Evolutionary conservation across 2,797 vertebrate species (phyloP).

Genomic region (Anguilla anguilla): DNA sequence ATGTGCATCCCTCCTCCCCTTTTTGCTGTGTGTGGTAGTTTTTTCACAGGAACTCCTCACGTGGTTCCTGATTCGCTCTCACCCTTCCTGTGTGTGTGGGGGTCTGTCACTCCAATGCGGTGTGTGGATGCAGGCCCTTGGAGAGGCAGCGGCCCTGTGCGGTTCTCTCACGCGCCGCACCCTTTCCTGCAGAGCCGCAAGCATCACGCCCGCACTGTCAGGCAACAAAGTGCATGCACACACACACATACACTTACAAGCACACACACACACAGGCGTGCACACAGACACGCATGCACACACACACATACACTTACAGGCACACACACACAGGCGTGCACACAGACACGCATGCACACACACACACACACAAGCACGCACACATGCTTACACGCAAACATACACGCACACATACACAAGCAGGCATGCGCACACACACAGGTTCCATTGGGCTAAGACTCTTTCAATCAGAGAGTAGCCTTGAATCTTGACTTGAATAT

Average conservation of each 20-base stretch:
- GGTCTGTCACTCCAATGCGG: neutral
- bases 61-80: neutral
- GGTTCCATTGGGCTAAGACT: no score
- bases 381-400: no score
- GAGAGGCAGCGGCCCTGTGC: neutral
- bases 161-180: neutral
- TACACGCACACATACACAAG: neutral
- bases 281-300: neutral
- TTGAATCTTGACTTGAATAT: no score
- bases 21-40: neutral
- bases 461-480: no score
- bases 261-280: neutral
- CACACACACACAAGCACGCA: neutral
- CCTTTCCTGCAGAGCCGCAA: no score
- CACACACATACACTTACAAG: neutral
- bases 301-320: neutral
- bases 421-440: neutral
- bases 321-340: neutral
- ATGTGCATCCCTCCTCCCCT: neutral
- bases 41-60: neutral
- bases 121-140: neutral
- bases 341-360: neutral
- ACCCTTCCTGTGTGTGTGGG: neutral
- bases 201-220: neutral
- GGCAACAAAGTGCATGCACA: neutral